Conservation (phyloP, 2,888 invertebrate species). For the Strigamia crassipes region DNA sequence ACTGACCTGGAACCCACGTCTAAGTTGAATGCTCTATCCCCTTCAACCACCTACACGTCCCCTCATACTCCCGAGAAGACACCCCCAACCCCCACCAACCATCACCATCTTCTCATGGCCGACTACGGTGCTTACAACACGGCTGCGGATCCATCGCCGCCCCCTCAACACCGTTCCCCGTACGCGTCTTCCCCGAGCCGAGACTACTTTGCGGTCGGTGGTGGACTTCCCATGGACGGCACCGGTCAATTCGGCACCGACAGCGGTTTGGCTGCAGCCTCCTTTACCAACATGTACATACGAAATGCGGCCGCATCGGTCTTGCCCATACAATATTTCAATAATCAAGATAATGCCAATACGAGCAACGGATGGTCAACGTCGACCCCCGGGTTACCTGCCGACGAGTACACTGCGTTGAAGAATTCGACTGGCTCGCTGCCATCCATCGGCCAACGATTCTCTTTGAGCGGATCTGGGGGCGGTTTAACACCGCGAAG, state of each 20-base stretch:
- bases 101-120: neutral
- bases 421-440: neutral
- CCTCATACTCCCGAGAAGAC: neutral
- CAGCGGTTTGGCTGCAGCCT: neutral
- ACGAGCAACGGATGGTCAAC: neutral
- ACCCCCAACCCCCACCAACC: neutral
- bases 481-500: neutral
- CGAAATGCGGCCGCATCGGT: neutral
- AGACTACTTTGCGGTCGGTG: neutral
- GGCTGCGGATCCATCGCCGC: neutral
- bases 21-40: neutral
- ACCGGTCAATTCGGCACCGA: neutral
- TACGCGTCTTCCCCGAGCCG: neutral
- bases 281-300: neutral
- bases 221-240: neutral
- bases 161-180: neutral
- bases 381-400: neutral
- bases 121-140: neutral
- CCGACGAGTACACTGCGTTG: neutral
- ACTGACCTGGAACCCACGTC: neutral
- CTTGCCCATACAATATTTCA: neutral
- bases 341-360: neutral
- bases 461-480: neutral
- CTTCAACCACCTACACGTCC: neutral
- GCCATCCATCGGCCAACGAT: conserved; percentile 4